Evolutionary conservation across 2,888 invertebrate species (phyloP), one percentile per base, ranked within the genome.

Genomic region (Cyclophora punctaria): DNA sequence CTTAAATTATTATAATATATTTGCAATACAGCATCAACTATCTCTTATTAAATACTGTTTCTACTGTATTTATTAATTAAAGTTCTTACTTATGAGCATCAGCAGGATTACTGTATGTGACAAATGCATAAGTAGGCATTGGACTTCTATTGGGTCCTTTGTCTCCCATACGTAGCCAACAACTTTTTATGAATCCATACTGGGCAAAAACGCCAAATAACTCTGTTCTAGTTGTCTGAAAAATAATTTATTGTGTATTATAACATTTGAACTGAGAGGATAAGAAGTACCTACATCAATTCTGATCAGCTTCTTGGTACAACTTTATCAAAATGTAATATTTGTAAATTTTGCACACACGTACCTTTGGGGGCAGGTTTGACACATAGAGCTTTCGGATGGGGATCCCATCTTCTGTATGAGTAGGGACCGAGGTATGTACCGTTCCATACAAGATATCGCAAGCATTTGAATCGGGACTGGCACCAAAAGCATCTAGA

Each of bases 301-400:
- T 5, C 5, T 35, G 44, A 48, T 44, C 37, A 34, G n/a, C n/a
- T 34, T 42, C 41, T 41, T 33, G 5, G 20, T 20, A 20, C 20
- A 20, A 20, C 20, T 20, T 20, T 20, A 20, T 20, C 20, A 20
- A 20, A 20, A 20, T 20, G 20, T 20, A 20, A 1, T 20, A 20
- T 20, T 20, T 20, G 20, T 20, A 20, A 20, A 20, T 20, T 20
- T 20, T 20, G 5, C 34, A 53, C 37, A 44, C 40, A 47, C 75
- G 78, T 75, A 91, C 91, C 73, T 90, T 86, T 53, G 87, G 80
- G 54, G 91, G 90, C 63, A 91, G 75, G 70, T 91, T 90, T 33
- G 90, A 83, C 53, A 91, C 81, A 66, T 91, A 91, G 50, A 91
- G 67, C 69, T 91, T 91, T 66, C 90, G 79, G 59, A 91, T 90